A percentile compares a stretch with the other conserved stretches of the same genome.
These are phyloP conservation scores for Drosophila suzukii DNA, from an alignment of 1,140 invertebrate genomes.

Conservation along the genomic window DNA sequence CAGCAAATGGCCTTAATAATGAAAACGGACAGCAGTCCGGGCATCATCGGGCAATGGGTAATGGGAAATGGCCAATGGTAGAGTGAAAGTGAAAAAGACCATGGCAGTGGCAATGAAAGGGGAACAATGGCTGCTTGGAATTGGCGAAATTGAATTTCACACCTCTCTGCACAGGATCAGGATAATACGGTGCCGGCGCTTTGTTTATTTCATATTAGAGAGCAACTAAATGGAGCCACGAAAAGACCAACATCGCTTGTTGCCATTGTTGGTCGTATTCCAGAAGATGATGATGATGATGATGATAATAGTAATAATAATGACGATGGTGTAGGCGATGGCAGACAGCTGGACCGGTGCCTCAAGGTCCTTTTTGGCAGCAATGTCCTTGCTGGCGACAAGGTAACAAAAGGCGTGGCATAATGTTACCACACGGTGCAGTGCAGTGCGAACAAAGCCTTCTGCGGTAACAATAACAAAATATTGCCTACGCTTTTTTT, in stretches of 20 bases:
- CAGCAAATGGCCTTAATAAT: constrained; percentile 61
- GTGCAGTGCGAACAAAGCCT: constrained; percentile 31
- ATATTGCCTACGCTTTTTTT: constrained; percentile 38
- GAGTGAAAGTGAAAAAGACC: constrained; percentile 18
- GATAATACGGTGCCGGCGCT: constrained; percentile 48
- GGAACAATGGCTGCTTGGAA: constrained; percentile 51
- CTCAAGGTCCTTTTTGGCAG: constrained; percentile 29
- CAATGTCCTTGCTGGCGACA: constrained; percentile 34
- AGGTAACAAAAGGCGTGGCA: constrained; percentile 54
- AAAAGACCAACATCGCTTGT: constrained; percentile 18
- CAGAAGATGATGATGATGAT: constrained; percentile 4
- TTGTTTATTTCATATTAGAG: constrained; percentile 61
- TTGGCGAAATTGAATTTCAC: constrained; percentile 73
- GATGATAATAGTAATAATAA: neutral
- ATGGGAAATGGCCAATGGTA: constrained; percentile 6
- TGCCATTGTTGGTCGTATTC: constrained; percentile 4
- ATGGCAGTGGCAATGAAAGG: constrained; percentile 1
- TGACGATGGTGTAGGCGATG: constrained; percentile 15
- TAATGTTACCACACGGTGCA: constrained; percentile 36
- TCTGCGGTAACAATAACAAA: constrained; percentile 41
- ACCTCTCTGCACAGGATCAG: constrained; percentile 63
- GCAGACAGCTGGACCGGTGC: constrained; percentile 16
- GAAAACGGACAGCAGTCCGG: constrained; percentile 51
- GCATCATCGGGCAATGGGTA: neutral
- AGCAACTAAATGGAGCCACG: constrained; percentile 40